Evolutionary conservation across 1,140 invertebrate species (phyloP).

Genomic region (Zeugodacus cucurbitae): DNA sequence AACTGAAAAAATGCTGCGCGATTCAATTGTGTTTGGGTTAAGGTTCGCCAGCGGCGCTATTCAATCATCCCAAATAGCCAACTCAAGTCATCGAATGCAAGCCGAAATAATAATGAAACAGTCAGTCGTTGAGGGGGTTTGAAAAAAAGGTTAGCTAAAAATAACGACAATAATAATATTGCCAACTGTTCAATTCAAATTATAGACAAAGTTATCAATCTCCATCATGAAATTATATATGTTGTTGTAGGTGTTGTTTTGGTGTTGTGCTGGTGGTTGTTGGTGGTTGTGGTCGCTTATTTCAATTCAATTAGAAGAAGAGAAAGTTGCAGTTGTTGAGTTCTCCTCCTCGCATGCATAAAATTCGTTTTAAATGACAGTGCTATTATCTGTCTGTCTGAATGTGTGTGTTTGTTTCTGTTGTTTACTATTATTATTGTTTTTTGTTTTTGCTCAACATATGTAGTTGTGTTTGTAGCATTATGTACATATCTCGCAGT

Average conservation of each 20-base stretch:
- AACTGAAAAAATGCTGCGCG: neutral
- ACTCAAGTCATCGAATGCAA: neutral
- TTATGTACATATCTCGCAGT: no score
- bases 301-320: constrained; percentile 30
- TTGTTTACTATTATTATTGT: neutral
- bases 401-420: neutral
- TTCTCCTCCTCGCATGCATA: constrained; percentile 11
- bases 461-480: no score
- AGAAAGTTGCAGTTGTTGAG: constrained; percentile 29
- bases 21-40: constrained; percentile 1
- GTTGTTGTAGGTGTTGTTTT: neutral
- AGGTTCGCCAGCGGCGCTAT: constrained; percentile 7
- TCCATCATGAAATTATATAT: neutral
- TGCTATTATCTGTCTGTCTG: neutral
- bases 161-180: neutral
- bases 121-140: no score
- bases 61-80: constrained; percentile 4
- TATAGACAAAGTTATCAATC: constrained; percentile 7
- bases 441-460: neutral
- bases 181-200: neutral
- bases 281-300: neutral
- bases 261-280: neutral
- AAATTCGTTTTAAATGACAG: constrained; percentile 15
- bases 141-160: neutral
- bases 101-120: neutral